Base-by-base conservation (phyloP, 2,797 vertebrate genomes). In the Sebastolobus alascanus region DNA sequence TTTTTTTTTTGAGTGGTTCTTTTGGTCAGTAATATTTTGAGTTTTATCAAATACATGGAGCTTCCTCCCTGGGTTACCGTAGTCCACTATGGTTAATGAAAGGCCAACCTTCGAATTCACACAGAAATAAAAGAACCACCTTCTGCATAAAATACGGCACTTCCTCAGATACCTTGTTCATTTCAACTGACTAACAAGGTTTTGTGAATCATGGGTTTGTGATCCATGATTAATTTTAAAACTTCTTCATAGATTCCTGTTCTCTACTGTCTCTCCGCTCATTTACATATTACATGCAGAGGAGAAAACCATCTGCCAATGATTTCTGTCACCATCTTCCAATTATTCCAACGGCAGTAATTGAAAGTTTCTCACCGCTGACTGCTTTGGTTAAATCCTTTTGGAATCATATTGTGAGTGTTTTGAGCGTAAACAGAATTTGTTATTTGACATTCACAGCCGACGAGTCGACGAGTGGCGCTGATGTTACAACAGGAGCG, bases 261-360 rank as follows among this genome's bases (percentile, higher is more conserved):
- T 64, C 29, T 1, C n/a, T 54, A 46, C 25, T 16, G 16, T 33
- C 61, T 37, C 80, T 46, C 65, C 2, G 0, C 20, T 77, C 52
- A 77, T 86, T 77, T 75, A 5, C 69, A 79, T 76, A 35, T 69
- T 61, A 73, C 2, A 76, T 33, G 50, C 37, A 67, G 43, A 69
- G 46, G 7, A 61, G 29, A 59, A 69, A 81, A 69, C 1, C 68
- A 73, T 61, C 74, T 76, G 73, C 40, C 58, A 60, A 10, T 43
- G 40, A 68, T 74, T 78, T 76, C 8, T 46, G 20, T 81, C 50
- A 59, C 27, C 31, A 50, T 67, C 56, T 73, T 77, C 54, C 59
- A 83, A 77, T 88, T 75, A 79, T 73, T 85, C 40, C 60, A 75
- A 2, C 18, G 37, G 20, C 52, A 74, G 60, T 66, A 63, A 82